phyloP scores from a whole-genome alignment of 2,888 invertebrate genomes.

The Leptogaster cylindrica region DNA sequence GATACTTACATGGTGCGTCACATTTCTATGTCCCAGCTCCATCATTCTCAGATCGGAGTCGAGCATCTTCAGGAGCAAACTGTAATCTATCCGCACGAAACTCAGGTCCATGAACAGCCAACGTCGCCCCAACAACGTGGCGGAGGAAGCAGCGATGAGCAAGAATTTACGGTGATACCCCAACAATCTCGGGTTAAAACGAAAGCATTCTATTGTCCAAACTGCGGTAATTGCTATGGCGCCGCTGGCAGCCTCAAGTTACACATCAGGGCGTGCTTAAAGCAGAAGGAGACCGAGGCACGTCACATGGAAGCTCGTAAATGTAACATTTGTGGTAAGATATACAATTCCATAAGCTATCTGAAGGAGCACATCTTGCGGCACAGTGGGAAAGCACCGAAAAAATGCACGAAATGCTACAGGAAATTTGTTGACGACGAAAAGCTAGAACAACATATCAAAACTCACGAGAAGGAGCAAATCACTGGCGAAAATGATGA shows the following conservation, averaged over 20 bases:
- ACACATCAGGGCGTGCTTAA: conserved; percentile 60
- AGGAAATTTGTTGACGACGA: conserved; percentile 59
- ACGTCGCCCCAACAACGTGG: not conserved
- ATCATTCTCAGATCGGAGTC: conserved; percentile 1
- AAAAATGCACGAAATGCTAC: conserved; percentile 59
- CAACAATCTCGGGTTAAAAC: conserved; percentile 42
- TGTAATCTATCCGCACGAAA: conserved; percentile 6
- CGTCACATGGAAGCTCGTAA: conserved; percentile 56
- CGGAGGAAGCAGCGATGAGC: conserved; percentile 17
- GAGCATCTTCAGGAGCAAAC: conserved; percentile 12
- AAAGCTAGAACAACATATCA: conserved; percentile 57
- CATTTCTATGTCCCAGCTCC: not conserved
- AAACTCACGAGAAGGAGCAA: conserved; percentile 58
- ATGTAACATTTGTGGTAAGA: conserved; percentile 58
- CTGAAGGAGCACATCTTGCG: conserved; percentile 60
- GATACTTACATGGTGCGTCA: conserved; percentile 18
- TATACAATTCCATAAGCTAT: conserved; percentile 61
- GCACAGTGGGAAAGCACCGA: conserved; percentile 59
- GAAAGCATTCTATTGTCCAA: conserved; percentile 60
- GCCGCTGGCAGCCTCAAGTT: conserved; percentile 60
- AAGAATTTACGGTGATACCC: conserved; percentile 43
- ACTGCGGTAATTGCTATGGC: conserved; percentile 61
- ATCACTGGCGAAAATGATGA: conserved; percentile 48
- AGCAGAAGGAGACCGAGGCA: conserved; percentile 55
- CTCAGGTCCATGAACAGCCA: not conserved